Evolutionary conservation across 2,888 invertebrate genomes (phyloP).

Genomic region (Pantelozetes paolii): DNA sequence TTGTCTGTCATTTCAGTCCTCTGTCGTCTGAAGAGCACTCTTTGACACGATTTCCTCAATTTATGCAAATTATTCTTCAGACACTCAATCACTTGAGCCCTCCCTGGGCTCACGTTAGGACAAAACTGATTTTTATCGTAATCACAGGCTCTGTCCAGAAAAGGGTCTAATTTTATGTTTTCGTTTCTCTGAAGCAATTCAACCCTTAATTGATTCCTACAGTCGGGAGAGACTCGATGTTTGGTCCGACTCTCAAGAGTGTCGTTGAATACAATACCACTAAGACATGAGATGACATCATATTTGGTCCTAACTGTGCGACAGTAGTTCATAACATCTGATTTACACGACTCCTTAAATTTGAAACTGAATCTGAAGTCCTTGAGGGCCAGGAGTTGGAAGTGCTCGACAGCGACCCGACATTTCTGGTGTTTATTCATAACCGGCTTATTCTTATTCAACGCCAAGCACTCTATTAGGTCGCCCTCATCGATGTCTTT

Average conservation of each 20-base stretch:
- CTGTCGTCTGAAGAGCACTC: conserved; percentile 75
- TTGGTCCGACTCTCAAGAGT: conserved; percentile 61
- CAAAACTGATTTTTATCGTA: conserved; percentile 53
- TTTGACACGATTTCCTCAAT: conserved; percentile 67
- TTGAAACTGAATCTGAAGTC: conserved; percentile 89
- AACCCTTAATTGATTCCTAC: conserved; percentile 81
- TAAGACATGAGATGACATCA: conserved; percentile 78
- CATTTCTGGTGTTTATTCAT: conserved; percentile 74
- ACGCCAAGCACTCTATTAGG: conserved; percentile 87
- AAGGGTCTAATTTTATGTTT: conserved; percentile 75
- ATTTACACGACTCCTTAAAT: conserved; percentile 82
- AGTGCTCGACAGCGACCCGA: conserved; percentile 89
- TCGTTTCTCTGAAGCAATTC: conserved; percentile 84
- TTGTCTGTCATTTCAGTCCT: conserved; percentile 80
- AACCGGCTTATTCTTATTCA: conserved; percentile 80
- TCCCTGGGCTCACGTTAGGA: conserved; percentile 51
- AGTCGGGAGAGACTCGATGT: conserved; percentile 77
- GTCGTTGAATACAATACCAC: conserved; percentile 84
- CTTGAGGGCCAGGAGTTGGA: conserved; percentile 74
- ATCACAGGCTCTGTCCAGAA: conserved; percentile 53
- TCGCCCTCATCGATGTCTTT: conserved; percentile 68
- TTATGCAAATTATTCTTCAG: conserved; percentile 61
- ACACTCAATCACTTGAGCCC: conserved; percentile 64
- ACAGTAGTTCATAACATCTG: conserved; percentile 62
- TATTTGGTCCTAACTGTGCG: conserved; percentile 52